phyloP scores from a whole-genome alignment of 1,140 invertebrate genomes.

The Lethrus apterus region DNA sequence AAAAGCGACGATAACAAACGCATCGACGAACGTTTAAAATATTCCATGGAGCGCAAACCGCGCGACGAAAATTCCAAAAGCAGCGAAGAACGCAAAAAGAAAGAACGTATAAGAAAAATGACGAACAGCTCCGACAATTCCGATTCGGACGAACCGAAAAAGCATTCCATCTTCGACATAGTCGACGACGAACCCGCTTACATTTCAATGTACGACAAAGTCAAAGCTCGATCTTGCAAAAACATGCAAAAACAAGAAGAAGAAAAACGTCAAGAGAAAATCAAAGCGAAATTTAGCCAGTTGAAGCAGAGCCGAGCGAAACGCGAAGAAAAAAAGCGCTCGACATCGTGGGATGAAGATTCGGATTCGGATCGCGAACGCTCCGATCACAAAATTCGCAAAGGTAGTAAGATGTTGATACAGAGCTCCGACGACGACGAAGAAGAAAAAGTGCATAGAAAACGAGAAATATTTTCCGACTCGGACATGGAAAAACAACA shows the following conservation, averaged over 20 bases:
- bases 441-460: conserved; percentile 28
- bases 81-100: conserved; percentile 35
- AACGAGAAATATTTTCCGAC: conserved; percentile 42
- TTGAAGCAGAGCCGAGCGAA: conserved; percentile 80
- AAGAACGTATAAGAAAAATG: conserved; percentile 45
- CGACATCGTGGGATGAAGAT: conserved; percentile 78
- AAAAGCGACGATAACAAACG: conserved; percentile 38
- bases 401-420: conserved; percentile 43
- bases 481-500: conserved; percentile 40
- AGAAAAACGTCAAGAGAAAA: conserved; percentile 76
- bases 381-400: conserved; percentile 38
- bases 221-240: conserved; percentile 89
- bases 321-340: conserved; percentile 77
- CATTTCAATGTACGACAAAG: conserved; percentile 98
- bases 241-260: conserved; percentile 87
- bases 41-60: conserved; percentile 18
- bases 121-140: conserved; percentile 54
- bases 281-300: conserved; percentile 84
- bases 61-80: conserved; percentile 27
- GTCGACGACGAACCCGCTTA: conserved; percentile 84
- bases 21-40: conserved; percentile 26
- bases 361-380: conserved; percentile 53
- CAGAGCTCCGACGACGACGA: conserved; percentile 48
- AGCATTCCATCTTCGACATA: conserved; percentile 89
- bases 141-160: conserved; percentile 69